phyloP scores from a whole-genome alignment of 2,113 vertebrate species.

The Rhabdomys dilectus region DNA sequence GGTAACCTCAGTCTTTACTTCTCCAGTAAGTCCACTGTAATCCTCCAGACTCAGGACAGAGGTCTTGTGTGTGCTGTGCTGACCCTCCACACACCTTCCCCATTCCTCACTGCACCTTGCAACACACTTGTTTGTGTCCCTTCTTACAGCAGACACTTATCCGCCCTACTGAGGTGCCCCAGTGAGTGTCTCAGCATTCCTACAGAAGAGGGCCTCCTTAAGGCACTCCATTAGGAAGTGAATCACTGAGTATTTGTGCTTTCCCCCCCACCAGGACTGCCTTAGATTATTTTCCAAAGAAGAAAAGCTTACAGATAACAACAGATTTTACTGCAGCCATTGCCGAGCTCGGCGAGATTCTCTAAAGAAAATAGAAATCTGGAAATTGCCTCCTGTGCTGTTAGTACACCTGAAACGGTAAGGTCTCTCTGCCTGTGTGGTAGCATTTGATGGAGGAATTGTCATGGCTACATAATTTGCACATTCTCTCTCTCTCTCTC shows the following conservation, averaged over 20 bases:
- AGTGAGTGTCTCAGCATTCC: neutral
- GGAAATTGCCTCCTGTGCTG: conserved; percentile 97
- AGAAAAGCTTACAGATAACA: conserved; percentile 97
- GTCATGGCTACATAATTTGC: neutral
- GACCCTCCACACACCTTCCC: neutral
- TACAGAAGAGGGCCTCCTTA: neutral
- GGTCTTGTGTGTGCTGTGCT: neutral
- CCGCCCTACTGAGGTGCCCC: neutral
- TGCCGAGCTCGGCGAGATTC: conserved; percentile 97
- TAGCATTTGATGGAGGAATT: neutral
- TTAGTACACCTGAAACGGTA: conserved; percentile 98
- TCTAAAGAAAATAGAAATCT: conserved; percentile 98
- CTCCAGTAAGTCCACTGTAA: neutral
- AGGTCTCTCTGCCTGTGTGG: neutral
- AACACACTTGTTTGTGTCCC: neutral
- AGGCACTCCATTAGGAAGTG: neutral
- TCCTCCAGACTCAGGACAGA: neutral
- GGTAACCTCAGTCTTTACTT: neutral
- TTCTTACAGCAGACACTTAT: neutral
- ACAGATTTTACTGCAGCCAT: conserved; percentile 97
- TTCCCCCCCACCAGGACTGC: conserved; percentile 91
- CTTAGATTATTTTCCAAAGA: conserved; percentile 98
- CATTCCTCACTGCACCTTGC: neutral
- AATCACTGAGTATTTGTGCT: conserved; percentile 6
- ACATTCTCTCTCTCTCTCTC: neutral